phyloP scores from a whole-genome alignment of 2,888 invertebrate genomes.

The Drosophila mimica region DNA sequence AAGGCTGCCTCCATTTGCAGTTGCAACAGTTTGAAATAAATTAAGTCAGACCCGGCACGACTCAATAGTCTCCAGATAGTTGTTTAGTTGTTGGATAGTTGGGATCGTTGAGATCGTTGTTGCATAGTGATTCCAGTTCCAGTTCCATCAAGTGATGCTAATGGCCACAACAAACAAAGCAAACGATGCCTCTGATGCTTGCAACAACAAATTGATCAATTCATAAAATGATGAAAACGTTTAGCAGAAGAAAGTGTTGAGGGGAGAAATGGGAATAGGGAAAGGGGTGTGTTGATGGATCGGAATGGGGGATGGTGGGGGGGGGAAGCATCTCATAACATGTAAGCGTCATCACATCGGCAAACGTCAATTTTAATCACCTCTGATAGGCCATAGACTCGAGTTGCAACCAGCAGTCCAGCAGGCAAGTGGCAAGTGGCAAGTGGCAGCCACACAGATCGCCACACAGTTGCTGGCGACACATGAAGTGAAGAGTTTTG shows the following conservation, averaged over 20 bases:
- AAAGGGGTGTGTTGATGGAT: not conserved
- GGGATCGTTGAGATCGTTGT: conserved; percentile 9
- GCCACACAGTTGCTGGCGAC: conserved; percentile 48
- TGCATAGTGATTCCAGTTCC: conserved; percentile 48
- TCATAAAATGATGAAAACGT: conserved; percentile 82
- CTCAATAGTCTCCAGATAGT: conserved; percentile 32
- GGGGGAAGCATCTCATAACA: conserved; percentile 1
- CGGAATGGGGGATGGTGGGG: not conserved
- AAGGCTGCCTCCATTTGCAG: conserved; percentile 21
- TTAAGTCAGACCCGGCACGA: conserved; percentile 63
- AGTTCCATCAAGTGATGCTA: conserved; percentile 77
- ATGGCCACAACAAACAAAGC: conserved; percentile 79
- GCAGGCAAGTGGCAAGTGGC: conserved; percentile 30
- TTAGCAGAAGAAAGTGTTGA: conserved; percentile 78
- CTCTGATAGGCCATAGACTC: conserved; percentile 53
- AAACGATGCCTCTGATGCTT: conserved; percentile 63
- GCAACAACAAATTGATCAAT: conserved; percentile 80
- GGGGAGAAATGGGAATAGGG: conserved; percentile 10
- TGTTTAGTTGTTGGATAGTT: conserved; percentile 19
- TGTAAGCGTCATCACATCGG: conserved; percentile 60
- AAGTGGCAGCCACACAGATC: conserved; percentile 22
- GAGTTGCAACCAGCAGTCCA: not conserved
- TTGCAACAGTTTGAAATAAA: conserved; percentile 79
- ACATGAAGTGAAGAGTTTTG: conserved; percentile 80
- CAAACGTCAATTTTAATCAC: conserved; percentile 80